phyloP scores from a whole-genome alignment of 2,797 vertebrate genomes.

The Rousettus madagascariensis region DNA sequence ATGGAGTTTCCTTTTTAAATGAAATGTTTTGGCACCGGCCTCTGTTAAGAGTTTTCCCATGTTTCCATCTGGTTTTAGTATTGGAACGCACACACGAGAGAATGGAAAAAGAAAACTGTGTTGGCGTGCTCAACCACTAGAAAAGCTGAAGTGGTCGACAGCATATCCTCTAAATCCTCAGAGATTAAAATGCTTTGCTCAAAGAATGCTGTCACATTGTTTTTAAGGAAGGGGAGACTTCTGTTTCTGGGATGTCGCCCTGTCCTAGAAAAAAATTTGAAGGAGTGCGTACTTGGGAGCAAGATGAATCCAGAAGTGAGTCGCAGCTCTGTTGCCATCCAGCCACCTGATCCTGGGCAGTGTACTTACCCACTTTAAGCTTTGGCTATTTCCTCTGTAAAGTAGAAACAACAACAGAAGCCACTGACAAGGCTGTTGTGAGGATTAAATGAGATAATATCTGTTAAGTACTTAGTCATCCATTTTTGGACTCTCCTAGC shows the following conservation, averaged over 20 bases:
- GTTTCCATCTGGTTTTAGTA: slow-evolving; percentile 74
- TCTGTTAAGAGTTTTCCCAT: slow-evolving; percentile 72
- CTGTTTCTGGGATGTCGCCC: neutral
- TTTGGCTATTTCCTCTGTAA: neutral
- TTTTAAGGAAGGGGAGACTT: slow-evolving; percentile 22
- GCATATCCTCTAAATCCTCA: slow-evolving; percentile 26
- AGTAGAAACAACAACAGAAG: neutral
- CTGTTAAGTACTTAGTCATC: neutral
- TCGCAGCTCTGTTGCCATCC: neutral
- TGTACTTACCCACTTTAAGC: neutral
- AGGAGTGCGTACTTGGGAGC: neutral
- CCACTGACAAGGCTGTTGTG: neutral
- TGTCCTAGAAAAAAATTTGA: neutral
- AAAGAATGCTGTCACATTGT: slow-evolving; percentile 27
- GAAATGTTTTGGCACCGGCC: slow-evolving; percentile 72
- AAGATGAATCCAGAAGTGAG: neutral
- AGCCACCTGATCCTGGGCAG: no score
- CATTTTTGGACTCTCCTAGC: neutral
- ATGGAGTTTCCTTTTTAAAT: slow-evolving; percentile 78
- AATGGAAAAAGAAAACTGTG: slow-evolving; percentile 73
- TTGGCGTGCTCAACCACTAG: slow-evolving; percentile 67
- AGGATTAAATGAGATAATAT: neutral
- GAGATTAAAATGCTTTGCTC: slow-evolving; percentile 22
- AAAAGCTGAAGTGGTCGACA: slow-evolving; percentile 39
- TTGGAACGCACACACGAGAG: slow-evolving; percentile 50